Evolutionary conservation across 30 jellyfish, hydroid and myxozoan species (phyloP).

Genomic region (Rhopilema esculentum): DNA sequence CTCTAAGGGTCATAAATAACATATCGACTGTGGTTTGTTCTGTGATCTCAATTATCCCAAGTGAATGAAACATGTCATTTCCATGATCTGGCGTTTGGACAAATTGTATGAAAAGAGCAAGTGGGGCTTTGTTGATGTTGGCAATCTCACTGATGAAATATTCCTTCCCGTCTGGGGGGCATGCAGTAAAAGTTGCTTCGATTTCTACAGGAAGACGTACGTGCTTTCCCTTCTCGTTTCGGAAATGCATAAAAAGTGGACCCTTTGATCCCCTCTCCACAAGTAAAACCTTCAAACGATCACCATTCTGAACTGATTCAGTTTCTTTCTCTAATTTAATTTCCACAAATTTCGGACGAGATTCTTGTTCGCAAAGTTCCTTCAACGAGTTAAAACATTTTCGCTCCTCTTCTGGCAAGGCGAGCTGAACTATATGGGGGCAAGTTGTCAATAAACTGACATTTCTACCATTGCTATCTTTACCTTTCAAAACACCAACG

Average conservation of each 20-base stretch:
- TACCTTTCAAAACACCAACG: conserved; percentile 70
- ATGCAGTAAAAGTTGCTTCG: conserved; percentile 60
- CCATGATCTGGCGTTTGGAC: not conserved
- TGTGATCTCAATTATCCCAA: conserved; percentile 46
- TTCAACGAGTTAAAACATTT: conserved; percentile 40
- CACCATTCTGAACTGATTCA: conserved; percentile 65
- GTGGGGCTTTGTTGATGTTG: conserved; percentile 57
- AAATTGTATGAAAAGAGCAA: conserved; percentile 48
- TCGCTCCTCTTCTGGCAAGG: conserved; percentile 71
- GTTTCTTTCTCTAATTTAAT: conserved; percentile 31
- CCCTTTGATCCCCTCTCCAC: conserved; percentile 78
- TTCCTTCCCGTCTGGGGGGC: conserved; percentile 67
- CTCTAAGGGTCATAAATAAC: conserved; percentile 48
- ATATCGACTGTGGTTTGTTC: conserved; percentile 40
- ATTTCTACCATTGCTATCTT: conserved; percentile 73
- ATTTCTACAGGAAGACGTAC: conserved; percentile 76
- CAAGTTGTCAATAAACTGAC: conserved; percentile 63
- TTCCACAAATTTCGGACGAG: conserved; percentile 88
- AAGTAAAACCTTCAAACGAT: conserved; percentile 83
- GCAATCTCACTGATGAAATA: conserved; percentile 63
- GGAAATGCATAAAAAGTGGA: conserved; percentile 85
- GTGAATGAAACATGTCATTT: conserved; percentile 27
- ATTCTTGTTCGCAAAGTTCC: conserved; percentile 71
- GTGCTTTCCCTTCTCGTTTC: conserved; percentile 89
- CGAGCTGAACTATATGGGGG: conserved; percentile 63